phyloP scores from a whole-genome alignment of 2,113 vertebrate species.

The Nesoenas mayeri region DNA sequence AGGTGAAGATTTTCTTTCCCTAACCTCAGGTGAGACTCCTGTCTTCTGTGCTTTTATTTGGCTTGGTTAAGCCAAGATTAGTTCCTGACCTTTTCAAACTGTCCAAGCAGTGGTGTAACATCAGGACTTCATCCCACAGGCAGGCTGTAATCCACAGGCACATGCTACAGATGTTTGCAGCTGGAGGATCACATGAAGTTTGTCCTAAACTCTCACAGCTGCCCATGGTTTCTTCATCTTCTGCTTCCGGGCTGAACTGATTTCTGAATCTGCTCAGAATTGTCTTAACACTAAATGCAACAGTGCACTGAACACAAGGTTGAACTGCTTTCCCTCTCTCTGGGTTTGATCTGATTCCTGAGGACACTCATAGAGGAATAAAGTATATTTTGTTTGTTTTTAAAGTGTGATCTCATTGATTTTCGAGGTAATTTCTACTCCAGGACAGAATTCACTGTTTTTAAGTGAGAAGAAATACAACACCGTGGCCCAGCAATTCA shows the following conservation, averaged over 20 bases:
- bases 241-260: background rate
- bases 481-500: background rate
- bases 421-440: background rate
- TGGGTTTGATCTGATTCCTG: background rate
- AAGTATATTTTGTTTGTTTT: background rate
- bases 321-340: background rate
- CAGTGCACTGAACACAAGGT: accelerated
- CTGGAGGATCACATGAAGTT: background rate
- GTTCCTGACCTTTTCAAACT: background rate
- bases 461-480: background rate
- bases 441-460: background rate
- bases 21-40: background rate
- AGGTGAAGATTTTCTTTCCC: background rate
- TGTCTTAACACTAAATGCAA: background rate
- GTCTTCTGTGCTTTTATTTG: background rate
- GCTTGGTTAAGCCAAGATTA: background rate
- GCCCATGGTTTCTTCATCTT: background rate
- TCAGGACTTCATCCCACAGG: background rate
- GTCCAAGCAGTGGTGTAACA: background rate
- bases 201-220: background rate
- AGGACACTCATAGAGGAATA: background rate
- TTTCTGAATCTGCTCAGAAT: background rate
- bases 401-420: background rate
- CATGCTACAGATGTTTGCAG: background rate
- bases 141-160: accelerated